These are phyloP conservation scores for Metellina segmentata DNA, from an alignment of 2,888 invertebrate species.

Conservation along the genomic window DNA sequence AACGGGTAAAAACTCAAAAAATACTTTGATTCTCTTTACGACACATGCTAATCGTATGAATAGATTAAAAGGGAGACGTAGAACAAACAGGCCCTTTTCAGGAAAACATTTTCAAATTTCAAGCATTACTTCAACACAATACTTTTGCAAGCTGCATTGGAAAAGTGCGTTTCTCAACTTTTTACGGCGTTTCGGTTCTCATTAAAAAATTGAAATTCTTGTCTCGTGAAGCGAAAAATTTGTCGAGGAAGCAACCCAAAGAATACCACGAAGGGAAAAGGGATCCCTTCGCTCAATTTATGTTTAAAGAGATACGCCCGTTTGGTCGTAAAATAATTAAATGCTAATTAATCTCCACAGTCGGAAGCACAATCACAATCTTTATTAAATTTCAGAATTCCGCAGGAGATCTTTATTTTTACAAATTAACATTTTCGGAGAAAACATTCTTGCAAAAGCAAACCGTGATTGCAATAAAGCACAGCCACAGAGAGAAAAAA, in stretches of 20 bases:
- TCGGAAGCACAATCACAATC: neutral
- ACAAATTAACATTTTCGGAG: constrained; percentile 9
- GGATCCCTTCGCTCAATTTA: neutral
- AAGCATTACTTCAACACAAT: no score
- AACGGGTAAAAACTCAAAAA: no score
- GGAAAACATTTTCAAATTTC: neutral
- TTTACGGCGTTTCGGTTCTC: neutral
- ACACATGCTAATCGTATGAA: no score
- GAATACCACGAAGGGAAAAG: neutral
- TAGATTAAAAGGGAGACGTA: neutral
- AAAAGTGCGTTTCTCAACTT: neutral
- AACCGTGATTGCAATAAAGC: constrained; percentile 14
- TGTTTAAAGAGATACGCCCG: neutral
- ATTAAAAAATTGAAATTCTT: constrained; percentile 1
- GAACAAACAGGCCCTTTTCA: neutral
- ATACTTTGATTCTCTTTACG: no score
- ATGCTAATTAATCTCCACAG: neutral
- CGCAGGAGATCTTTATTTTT: constrained; percentile 10
- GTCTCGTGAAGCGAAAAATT: neutral
- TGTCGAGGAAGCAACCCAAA: neutral
- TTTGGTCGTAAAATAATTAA: neutral
- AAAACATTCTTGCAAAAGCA: constrained; percentile 39
- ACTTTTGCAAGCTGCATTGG: no score
- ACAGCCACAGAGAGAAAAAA: neutral
- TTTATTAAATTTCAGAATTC: constrained; percentile 54